Evolutionary conservation across 2,888 invertebrate genomes (phyloP).

Genomic region (Dorcus hopei): DNA sequence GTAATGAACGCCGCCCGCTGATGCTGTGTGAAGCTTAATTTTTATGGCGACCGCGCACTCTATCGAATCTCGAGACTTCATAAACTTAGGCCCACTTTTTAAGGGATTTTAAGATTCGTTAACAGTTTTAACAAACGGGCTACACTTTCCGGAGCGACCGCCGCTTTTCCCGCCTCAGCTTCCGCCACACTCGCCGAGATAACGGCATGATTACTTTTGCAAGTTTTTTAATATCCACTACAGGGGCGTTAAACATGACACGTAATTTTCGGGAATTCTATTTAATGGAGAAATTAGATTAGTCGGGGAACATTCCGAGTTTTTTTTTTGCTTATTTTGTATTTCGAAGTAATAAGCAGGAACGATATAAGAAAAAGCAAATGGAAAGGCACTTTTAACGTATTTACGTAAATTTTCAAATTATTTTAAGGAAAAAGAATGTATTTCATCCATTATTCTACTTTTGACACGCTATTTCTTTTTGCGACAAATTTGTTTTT

Average conservation of each 20-base stretch:
- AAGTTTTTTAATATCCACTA: conserved; percentile 48
- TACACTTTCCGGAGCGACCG: conserved; percentile 38
- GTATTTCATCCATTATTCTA: no score
- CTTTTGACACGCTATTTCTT: no score
- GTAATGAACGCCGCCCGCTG: conserved; percentile 43
- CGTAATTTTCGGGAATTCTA: conserved; percentile 43
- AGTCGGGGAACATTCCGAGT: conserved; percentile 19
- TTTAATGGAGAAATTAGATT: conserved; percentile 38
- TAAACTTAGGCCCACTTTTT: conserved; percentile 48
- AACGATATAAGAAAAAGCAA: no score
- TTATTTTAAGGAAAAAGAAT: no score
- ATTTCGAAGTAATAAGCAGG: neutral
- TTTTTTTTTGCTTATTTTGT: conserved; percentile 19
- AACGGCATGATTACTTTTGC: conserved; percentile 44
- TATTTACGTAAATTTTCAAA: no score
- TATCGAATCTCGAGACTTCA: conserved; percentile 43
- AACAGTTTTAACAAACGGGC: conserved; percentile 49
- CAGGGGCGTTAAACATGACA: conserved; percentile 43
- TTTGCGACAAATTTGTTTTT: no score
- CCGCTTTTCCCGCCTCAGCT: conserved; percentile 27
- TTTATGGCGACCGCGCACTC: conserved; percentile 43
- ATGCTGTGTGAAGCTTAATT: conserved; percentile 46
- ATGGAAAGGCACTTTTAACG: no score
- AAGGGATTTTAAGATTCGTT: conserved; percentile 50
- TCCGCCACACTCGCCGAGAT: conserved; percentile 26